phyloP scores from a whole-genome alignment of 1,140 invertebrate genomes.

The Drosophila tsacasi region DNA sequence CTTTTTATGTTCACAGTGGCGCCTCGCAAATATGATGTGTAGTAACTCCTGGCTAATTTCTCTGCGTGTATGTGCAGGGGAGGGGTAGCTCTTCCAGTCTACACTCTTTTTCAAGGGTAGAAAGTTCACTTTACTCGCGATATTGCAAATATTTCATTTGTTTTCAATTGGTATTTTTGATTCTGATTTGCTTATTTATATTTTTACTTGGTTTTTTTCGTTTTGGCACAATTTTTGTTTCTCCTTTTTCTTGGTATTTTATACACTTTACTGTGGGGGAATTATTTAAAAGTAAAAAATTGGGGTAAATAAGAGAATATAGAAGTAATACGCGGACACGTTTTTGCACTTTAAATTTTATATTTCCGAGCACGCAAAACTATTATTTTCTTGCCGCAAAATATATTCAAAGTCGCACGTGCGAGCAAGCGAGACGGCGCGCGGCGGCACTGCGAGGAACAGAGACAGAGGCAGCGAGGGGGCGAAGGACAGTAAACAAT shows the following conservation, averaged over 20 bases:
- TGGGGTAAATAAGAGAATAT: conserved; percentile 8
- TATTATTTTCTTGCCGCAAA: conserved; percentile 39
- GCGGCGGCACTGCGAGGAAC: background rate
- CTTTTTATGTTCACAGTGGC: conserved; percentile 87
- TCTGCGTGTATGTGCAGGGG: conserved; percentile 29
- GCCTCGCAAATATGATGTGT: conserved; percentile 60
- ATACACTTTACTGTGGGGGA: conserved; percentile 17
- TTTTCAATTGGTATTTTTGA: conserved; percentile 37
- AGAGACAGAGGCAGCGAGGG: conserved; percentile 24
- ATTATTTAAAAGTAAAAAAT: conserved; percentile 26
- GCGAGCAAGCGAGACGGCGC: conserved; percentile 37
- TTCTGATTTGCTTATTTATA: conserved; percentile 20
- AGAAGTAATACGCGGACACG: conserved; percentile 18
- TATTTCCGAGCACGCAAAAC: conserved; percentile 33
- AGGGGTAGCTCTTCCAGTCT: conserved; percentile 37
- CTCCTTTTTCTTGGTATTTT: conserved; percentile 11
- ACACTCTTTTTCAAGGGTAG: conserved; percentile 25
- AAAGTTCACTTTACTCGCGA: conserved; percentile 23
- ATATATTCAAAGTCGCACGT: conserved; percentile 54
- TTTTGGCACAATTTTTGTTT: conserved; percentile 65
- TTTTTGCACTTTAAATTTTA: conserved; percentile 38
- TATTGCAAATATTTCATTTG: conserved; percentile 50
- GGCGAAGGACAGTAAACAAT: conserved; percentile 19
- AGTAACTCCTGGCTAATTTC: conserved; percentile 34
- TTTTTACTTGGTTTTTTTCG: conserved; percentile 29